Conservation (phyloP, 2,113 vertebrate genomes). For the Lycaon pictus region DNA sequence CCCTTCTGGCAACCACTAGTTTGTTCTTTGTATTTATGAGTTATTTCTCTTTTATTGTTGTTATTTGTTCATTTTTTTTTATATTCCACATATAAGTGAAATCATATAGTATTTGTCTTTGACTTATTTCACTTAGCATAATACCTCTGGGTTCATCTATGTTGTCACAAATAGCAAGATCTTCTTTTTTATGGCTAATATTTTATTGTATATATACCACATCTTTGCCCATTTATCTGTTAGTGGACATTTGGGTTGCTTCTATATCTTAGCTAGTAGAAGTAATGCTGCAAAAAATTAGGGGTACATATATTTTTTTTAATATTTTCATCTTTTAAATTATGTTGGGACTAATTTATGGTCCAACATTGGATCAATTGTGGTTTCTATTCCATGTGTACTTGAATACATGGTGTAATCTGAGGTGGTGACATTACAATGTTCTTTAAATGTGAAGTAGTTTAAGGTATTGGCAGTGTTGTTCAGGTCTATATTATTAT, state of each 20-base stretch:
- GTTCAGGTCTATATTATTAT: background rate
- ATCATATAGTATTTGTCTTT: background rate
- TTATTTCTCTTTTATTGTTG: background rate
- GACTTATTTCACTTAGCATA: background rate
- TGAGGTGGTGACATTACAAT: background rate
- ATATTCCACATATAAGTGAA: background rate
- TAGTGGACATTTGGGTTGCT: background rate
- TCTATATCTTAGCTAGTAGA: background rate
- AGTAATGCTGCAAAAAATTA: background rate
- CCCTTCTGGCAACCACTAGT: background rate
- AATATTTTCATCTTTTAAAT: slow-evolving; percentile 22
- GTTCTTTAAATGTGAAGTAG: background rate
- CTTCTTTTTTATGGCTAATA: background rate
- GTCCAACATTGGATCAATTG: background rate
- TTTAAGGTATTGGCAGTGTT: background rate
- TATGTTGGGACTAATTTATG: background rate
- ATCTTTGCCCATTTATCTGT: background rate
- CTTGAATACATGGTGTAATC: background rate
- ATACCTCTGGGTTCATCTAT: background rate
- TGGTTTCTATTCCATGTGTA: background rate
- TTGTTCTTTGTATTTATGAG: background rate
- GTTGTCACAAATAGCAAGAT: background rate
- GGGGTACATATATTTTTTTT: background rate
- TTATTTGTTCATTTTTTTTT: background rate
- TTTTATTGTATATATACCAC: background rate